Evolutionary conservation across 2,797 vertebrate genomes (phyloP).

Genomic region (Leuciscus waleckii): DNA sequence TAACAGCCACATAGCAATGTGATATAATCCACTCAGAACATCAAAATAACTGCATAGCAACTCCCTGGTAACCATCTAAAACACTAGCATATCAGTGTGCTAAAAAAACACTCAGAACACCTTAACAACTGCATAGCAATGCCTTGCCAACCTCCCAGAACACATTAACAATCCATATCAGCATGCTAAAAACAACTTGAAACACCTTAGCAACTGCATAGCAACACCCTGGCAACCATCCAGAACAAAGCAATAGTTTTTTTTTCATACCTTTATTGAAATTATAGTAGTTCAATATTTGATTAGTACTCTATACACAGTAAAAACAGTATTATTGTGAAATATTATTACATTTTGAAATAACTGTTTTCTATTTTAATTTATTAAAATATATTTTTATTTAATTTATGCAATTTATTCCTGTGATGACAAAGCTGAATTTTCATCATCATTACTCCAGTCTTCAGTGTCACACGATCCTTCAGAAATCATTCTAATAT

Average conservation of each 20-base stretch:
- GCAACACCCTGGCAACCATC: too few relatives aligned
- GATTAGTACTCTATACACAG: too few relatives aligned
- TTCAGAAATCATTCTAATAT: not conserved
- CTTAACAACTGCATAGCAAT: not conserved
- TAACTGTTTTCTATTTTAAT: not conserved
- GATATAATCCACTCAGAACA: not conserved
- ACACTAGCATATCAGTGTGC: not conserved
- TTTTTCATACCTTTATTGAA: not conserved
- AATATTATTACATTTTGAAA: not conserved
- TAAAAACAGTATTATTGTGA: too few relatives aligned
- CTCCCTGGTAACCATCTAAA: not conserved
- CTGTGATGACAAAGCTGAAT: not conserved
- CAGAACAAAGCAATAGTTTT: too few relatives aligned
- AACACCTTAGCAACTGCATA: too few relatives aligned
- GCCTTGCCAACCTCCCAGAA: not conserved
- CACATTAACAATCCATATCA: not conserved
- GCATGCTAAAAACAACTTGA: too few relatives aligned
- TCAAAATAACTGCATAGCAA: not conserved
- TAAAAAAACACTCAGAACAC: not conserved
- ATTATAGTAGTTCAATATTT: not conserved
- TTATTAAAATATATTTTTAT: too few relatives aligned
- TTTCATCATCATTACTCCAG: not conserved
- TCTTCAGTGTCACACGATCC: not conserved
- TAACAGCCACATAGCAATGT: not conserved
- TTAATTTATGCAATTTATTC: not conserved